phyloP scores from a whole-genome alignment of 2,888 invertebrate genomes.

The Cheilosia impressa region DNA sequence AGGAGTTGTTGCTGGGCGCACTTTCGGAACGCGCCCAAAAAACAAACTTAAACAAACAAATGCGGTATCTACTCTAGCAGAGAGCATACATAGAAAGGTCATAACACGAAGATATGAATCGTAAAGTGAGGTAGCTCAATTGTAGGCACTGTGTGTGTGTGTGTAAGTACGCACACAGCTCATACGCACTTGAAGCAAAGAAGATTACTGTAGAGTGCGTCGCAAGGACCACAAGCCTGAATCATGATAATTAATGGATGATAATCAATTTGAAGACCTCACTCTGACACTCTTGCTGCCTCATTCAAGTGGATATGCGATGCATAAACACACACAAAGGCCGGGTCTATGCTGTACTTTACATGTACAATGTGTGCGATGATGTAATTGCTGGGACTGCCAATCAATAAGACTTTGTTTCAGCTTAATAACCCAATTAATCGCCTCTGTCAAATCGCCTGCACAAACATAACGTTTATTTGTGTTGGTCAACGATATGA shows the following conservation, averaged over 20 bases:
- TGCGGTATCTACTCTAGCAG: neutral
- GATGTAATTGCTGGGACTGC: constrained; percentile 67
- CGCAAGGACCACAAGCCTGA: constrained; percentile 36
- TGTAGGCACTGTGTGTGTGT: neutral
- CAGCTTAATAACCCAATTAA: constrained; percentile 73
- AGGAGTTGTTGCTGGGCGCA: neutral
- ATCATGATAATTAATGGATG: constrained; percentile 65
- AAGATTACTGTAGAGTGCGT: constrained; percentile 20
- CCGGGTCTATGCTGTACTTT: constrained; percentile 13
- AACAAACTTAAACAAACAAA: neutral
- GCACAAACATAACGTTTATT: neutral
- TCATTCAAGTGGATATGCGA: constrained; percentile 13
- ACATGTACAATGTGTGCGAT: constrained; percentile 28
- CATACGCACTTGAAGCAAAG: constrained; percentile 7
- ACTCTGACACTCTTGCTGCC: constrained; percentile 28
- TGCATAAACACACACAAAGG: constrained; percentile 41
- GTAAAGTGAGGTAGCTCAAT: constrained; percentile 29
- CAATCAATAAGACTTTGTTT: constrained; percentile 73
- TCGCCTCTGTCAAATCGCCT: constrained; percentile 55
- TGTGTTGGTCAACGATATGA: constrained; percentile 51
- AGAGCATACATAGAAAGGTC: constrained; percentile 43
- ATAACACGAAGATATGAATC: constrained; percentile 32
- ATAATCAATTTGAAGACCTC: constrained; percentile 68
- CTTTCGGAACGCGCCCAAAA: constrained; percentile 9
- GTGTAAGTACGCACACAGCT: constrained; percentile 1